Evolutionary conservation across 2,797 vertebrate species (phyloP).

Genomic region (Pseudomugil gertrudae): DNA sequence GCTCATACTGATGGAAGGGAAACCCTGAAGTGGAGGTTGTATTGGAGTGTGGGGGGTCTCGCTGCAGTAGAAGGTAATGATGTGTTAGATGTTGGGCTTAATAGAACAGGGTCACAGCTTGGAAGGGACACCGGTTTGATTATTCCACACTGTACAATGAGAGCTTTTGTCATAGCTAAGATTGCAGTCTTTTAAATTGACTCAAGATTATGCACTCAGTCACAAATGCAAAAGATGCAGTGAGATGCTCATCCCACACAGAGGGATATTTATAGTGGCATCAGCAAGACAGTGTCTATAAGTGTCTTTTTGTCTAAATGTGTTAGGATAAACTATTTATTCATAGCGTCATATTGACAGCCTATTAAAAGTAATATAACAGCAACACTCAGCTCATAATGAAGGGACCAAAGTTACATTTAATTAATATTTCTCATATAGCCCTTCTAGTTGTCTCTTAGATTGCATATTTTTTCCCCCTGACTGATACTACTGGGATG

Average conservation of each 20-base stretch:
- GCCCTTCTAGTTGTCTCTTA: no score
- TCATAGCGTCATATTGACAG: conserved; percentile 55
- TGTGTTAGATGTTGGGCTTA: conserved; percentile 56
- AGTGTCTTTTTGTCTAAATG: conserved; percentile 48
- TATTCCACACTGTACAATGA: conserved; percentile 43
- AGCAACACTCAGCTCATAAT: conserved; percentile 49
- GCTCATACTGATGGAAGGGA: conserved; percentile 10
- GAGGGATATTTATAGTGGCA: conserved; percentile 42
- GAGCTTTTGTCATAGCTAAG: conserved; percentile 44
- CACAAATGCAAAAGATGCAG: conserved; percentile 14
- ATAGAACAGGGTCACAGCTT: conserved; percentile 49
- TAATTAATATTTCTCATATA: conserved; percentile 61
- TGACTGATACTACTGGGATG: conserved; percentile 73
- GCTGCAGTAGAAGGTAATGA: conserved; percentile 62
- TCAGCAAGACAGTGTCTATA: conserved; percentile 45
- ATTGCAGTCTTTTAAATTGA: conserved; percentile 45
- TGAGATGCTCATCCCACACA: conserved; percentile 31
- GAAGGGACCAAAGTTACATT: conserved; percentile 48
- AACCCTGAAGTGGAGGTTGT: conserved; percentile 18
- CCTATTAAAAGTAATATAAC: conserved; percentile 47
- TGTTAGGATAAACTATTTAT: conserved; percentile 72
- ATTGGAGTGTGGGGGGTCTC: conserved; percentile 13
- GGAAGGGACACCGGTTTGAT: conserved; percentile 40
- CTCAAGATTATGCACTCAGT: conserved; percentile 40
- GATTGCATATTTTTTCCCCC: no score